phyloP scores from a whole-genome alignment of 2,113 vertebrate genomes.

The Pycnonotus jocosus region DNA sequence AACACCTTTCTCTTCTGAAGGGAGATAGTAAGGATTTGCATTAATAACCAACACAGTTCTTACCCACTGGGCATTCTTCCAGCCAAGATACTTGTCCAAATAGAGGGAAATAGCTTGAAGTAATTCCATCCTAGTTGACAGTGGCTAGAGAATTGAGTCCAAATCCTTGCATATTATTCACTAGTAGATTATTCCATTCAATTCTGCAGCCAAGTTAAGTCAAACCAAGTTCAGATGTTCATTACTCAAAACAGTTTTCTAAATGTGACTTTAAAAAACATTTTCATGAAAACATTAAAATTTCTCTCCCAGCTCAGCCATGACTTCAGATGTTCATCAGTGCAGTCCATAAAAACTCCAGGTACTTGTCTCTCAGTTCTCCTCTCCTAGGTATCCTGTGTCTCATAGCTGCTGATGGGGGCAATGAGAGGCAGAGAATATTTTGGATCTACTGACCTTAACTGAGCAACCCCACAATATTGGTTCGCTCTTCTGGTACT shows the following conservation, averaged over 20 bases:
- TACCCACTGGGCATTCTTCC: background rate
- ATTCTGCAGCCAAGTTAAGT: background rate
- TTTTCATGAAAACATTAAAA: background rate
- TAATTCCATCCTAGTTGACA: background rate
- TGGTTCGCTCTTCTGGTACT: background rate
- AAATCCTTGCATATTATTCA: conserved; percentile 4
- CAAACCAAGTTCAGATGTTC: background rate
- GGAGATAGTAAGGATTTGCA: conserved; percentile 16
- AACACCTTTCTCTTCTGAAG: conserved; percentile 17
- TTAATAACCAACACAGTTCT: conserved; percentile 4
- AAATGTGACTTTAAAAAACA: background rate
- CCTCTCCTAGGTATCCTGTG: background rate
- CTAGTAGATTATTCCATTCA: background rate
- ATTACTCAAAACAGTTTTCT: background rate
- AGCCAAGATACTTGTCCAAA: background rate
- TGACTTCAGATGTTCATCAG: background rate
- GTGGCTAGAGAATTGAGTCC: background rate
- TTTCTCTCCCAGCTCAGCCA: background rate
- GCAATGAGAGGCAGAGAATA: background rate
- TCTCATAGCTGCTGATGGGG: background rate
- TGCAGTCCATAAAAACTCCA: background rate
- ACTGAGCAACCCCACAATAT: accelerated
- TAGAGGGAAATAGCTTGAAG: conserved; percentile 10
- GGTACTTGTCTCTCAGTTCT: background rate
- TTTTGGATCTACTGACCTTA: background rate